phyloP scores from a whole-genome alignment of 2,888 invertebrate genomes.

The Blera fallax region DNA sequence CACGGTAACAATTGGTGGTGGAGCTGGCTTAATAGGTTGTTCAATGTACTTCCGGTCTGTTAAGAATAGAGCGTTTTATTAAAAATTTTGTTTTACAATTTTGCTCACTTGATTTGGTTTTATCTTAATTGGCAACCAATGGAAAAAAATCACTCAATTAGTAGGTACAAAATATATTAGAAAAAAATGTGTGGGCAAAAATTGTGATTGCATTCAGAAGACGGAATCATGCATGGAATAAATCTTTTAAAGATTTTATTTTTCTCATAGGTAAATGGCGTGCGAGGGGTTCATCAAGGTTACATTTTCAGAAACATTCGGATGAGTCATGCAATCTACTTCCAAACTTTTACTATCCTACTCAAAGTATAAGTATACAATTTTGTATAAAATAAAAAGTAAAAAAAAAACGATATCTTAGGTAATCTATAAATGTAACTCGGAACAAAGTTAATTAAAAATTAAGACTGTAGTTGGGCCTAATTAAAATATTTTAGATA shows the following conservation, averaged over 20 bases:
- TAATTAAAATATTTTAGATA: no score
- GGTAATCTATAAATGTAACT: no score
- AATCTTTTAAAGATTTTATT: neutral
- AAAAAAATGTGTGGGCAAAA: neutral
- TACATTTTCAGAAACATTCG: neutral
- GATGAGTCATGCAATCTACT: conserved; percentile 2
- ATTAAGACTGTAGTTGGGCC: no score
- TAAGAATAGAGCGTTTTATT: conserved; percentile 3
- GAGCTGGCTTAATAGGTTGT: conserved; percentile 90
- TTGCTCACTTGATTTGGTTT: neutral
- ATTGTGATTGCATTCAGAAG: neutral
- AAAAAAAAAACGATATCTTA: no score
- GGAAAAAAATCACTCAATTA: conserved; percentile 41
- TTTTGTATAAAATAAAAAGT: neutral
- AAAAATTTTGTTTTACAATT: conserved; percentile 75
- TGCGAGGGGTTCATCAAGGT: neutral
- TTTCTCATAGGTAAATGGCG: neutral
- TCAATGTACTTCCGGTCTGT: conserved; percentile 91
- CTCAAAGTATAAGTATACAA: neutral
- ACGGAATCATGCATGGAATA: conserved; percentile 10
- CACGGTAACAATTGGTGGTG: conserved; percentile 86
- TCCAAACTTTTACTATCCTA: neutral
- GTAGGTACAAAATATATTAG: conserved; percentile 33
- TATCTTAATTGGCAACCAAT: neutral
- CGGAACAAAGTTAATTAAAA: no score